These are phyloP conservation scores for Harmothoe impar DNA, from an alignment of 2,888 invertebrate genomes.

Conservation along the genomic window DNA sequence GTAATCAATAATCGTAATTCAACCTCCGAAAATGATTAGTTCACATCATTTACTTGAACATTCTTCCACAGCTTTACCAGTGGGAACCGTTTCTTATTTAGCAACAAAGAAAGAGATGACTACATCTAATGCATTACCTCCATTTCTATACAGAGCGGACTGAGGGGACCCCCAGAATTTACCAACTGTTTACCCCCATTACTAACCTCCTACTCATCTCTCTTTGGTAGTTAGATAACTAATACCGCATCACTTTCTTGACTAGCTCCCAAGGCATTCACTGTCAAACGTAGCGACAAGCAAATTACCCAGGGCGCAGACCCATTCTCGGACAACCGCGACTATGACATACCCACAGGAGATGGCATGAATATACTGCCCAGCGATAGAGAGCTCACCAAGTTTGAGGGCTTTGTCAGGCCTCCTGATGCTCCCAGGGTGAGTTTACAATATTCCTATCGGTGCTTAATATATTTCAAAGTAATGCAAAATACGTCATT, in stretches of 20 bases:
- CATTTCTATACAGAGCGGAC: no score
- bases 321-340: conserved; percentile 78
- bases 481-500: no score
- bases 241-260: neutral
- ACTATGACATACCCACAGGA: conserved; percentile 75
- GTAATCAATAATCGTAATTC: no score
- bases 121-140: no score
- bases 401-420: conserved; percentile 74
- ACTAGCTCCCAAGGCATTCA: conserved; percentile 78
- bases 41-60: no score
- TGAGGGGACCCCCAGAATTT: no score
- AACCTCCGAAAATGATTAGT: no score
- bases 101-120: conserved; percentile 24
- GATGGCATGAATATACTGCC: conserved; percentile 75
- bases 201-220: no score
- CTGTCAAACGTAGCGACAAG: conserved; percentile 73
- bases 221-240: conserved; percentile 6
- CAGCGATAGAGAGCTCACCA: conserved; percentile 74
- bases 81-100: neutral
- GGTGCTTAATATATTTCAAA: no score
- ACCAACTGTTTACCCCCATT: no score
- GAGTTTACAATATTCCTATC: no score
- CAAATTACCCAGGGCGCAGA: conserved; percentile 71
- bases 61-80: no score
- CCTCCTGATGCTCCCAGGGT: conserved; percentile 74